Base-by-base conservation (phyloP, 2,888 invertebrate species). In the Ophioninae sp. region DNA sequence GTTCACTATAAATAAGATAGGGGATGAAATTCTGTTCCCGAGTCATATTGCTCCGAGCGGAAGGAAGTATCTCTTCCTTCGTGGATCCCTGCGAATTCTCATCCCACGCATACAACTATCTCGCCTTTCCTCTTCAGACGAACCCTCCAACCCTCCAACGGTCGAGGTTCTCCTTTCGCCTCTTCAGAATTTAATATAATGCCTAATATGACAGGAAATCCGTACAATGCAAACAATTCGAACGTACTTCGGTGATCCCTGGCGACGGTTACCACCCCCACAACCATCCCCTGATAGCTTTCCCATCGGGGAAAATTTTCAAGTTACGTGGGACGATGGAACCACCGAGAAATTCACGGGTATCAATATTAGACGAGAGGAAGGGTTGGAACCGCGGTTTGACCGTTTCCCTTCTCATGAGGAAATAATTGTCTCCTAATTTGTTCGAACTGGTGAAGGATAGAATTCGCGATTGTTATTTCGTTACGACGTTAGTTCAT, bases 151-250 rank as follows among this genome's bases (percentile, higher is more conserved):
- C 37, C 68, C 41, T 41, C 41, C 59, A 59, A 7, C 21, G 59
- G 50, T 17, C 30, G 30, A 74, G 73, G 72, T 78, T 79, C 62
- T 76, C 78, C 84, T 81, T 83, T 85, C 85, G 87, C 87, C 86
- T 87, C 89, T 88, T 88, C 87, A 87, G 88, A 90, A 91, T 90
- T 90, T 90, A 90, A 90, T 90, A 90, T 89, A 90, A 90, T 89
- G 87, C 89, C 87, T 89, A 90, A 90, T 90, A 90, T 89, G 88
- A 88, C 87, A 88, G 88, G 88, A 87, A 88, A 90, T 90, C 87
- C 87, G 87, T 84, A 89, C 89, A 89, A 90, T 91, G 89, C 90
- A 89, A 90, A 90, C 89, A 89, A 90, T 90, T 90, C 87, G 87
- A 90, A 89, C 86, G 50, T 50, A 50, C 87, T 87, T 81, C 64